Evolutionary conservation across 1,140 invertebrate genomes (phyloP).

Genomic region (Colletes latitarsis): DNA sequence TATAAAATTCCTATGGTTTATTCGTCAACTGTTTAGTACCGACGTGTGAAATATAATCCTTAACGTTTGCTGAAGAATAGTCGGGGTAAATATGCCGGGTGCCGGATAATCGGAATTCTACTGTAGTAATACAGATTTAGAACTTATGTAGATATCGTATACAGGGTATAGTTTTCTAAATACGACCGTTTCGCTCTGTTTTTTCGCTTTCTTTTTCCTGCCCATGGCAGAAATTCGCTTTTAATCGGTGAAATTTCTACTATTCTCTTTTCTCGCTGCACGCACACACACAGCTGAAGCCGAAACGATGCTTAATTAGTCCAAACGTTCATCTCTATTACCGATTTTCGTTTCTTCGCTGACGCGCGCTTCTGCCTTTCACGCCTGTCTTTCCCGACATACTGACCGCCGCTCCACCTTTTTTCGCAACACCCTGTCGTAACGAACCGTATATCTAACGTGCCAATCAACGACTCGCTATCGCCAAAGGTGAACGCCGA

Average conservation of each 20-base stretch:
- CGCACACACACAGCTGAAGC: too few relatives aligned
- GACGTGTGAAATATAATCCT: too few relatives aligned
- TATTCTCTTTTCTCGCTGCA: neutral
- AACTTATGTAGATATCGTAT: too few relatives aligned
- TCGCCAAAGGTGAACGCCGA: conserved; percentile 51
- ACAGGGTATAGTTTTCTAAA: too few relatives aligned
- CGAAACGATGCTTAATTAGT: neutral
- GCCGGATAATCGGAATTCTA: too few relatives aligned
- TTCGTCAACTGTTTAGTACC: too few relatives aligned
- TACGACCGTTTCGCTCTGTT: too few relatives aligned
- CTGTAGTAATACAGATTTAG: too few relatives aligned
- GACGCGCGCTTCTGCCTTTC: conserved; percentile 13
- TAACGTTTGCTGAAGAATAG: too few relatives aligned
- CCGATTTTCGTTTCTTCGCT: neutral
- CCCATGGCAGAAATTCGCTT: neutral
- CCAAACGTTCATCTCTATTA: neutral
- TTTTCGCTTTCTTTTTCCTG: neutral
- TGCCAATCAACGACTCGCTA: conserved; percentile 42
- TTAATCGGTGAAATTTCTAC: neutral
- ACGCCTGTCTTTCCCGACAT: conserved; percentile 32
- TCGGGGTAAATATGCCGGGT: too few relatives aligned
- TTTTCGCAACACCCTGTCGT: conserved; percentile 21
- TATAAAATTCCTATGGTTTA: too few relatives aligned
- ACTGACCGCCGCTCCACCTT: neutral
- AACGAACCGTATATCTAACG: conserved; percentile 26